A percentile compares a stretch with the other conserved stretches of the same genome.
phyloP scores from a whole-genome alignment of 2,113 vertebrate species.

The Mionectes macconnelli region DNA sequence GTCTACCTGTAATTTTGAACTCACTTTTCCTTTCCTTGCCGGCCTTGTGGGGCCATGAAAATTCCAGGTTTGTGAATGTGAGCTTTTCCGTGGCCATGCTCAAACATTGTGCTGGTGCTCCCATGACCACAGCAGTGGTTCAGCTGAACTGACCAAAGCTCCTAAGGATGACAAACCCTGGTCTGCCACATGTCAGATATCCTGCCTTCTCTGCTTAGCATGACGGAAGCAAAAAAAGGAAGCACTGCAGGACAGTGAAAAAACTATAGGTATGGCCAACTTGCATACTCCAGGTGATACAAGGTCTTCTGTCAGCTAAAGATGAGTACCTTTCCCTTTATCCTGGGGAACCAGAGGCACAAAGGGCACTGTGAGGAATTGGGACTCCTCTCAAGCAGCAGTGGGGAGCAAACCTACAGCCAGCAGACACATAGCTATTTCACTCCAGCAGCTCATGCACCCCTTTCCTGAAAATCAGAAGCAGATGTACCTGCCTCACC shows the following conservation, averaged over 20 bases:
- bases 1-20: neutral
- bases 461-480: neutral
- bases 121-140: neutral
- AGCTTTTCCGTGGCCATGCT: neutral
- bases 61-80: neutral
- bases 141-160: neutral
- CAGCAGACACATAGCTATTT: neutral
- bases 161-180: neutral
- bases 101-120: neutral
- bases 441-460: neutral
- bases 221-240: neutral
- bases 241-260: neutral
- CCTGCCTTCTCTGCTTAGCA: neutral
- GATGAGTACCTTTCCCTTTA: neutral
- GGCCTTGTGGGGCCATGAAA: neutral
- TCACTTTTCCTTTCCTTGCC: neutral
- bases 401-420: neutral
- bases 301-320: neutral
- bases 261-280: neutral
- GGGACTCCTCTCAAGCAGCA: neutral
- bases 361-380: neutral
- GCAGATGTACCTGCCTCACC: neutral
- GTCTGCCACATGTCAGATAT: neutral
- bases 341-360: neutral
- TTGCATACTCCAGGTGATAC: neutral